phyloP scores from a whole-genome alignment of 92 coral and sea anemone genomes.

The Epizoanthus illoricatus region DNA sequence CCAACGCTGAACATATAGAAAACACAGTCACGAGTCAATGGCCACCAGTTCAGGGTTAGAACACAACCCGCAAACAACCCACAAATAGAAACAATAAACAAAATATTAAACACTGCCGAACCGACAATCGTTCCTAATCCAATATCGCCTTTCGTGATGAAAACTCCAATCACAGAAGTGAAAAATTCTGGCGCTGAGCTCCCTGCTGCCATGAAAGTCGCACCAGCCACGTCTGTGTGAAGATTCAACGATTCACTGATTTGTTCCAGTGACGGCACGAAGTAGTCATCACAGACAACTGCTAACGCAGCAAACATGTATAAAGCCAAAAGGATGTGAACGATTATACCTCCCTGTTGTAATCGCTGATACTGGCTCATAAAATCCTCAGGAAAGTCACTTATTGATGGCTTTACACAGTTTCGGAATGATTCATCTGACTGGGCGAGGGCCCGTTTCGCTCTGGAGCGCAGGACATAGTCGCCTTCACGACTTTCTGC shows the following conservation, averaged over 20 bases:
- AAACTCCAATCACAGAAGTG: slow-evolving; percentile 80
- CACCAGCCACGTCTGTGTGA: slow-evolving; percentile 79
- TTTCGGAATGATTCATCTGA: slow-evolving; percentile 34
- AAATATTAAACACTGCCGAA: slow-evolving; percentile 72
- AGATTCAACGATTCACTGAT: slow-evolving; percentile 56
- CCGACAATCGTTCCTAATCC: slow-evolving; percentile 84
- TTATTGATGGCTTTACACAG: slow-evolving; percentile 82
- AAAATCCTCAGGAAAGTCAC: slow-evolving; percentile 73
- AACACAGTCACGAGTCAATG: slow-evolving; percentile 65
- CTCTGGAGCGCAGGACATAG: slow-evolving; percentile 1
- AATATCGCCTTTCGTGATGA: slow-evolving; percentile 79
- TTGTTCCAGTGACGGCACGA: slow-evolving; percentile 75
- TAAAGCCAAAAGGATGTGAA: slow-evolving; percentile 59
- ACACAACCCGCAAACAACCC: slow-evolving; percentile 67
- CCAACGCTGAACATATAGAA: slow-evolving; percentile 66
- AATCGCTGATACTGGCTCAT: slow-evolving; percentile 70
- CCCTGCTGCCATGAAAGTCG: slow-evolving; percentile 87
- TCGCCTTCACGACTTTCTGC: slow-evolving; percentile 5
- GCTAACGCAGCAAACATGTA: slow-evolving; percentile 77
- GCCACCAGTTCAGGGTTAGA: slow-evolving; percentile 72
- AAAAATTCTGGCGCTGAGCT: slow-evolving; percentile 81
- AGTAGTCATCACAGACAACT: slow-evolving; percentile 70
- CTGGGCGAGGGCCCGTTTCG: slow-evolving; percentile 22
- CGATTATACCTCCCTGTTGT: slow-evolving; percentile 53
- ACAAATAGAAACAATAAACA: slow-evolving; percentile 73